Conservation (phyloP, 2,888 invertebrate species). For the Amiota mariae region DNA sequence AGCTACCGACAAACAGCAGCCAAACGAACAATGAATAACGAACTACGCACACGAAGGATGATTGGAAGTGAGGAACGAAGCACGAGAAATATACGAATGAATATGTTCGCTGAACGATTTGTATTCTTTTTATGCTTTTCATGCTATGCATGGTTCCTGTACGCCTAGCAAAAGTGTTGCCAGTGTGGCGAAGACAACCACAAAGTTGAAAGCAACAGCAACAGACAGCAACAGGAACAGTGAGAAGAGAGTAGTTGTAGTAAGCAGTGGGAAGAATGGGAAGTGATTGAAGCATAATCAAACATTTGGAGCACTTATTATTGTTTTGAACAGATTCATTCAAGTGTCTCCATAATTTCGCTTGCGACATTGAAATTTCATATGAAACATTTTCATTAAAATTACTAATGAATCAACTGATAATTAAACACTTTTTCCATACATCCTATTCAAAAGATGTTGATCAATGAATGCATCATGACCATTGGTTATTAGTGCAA, state of each 20-base stretch:
- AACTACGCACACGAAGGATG: neutral
- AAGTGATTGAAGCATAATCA: too few species aligned
- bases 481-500: too few species aligned
- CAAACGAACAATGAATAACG: conserved; percentile 5
- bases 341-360: too few species aligned
- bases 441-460: too few species aligned
- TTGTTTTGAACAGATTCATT: too few species aligned
- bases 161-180: conserved; percentile 57
- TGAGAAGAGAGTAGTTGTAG: neutral
- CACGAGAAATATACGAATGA: neutral
- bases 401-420: too few species aligned
- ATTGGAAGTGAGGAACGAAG: neutral
- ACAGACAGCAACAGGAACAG: conserved; percentile 48
- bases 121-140: conserved; percentile 36
- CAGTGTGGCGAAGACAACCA: conserved; percentile 44
- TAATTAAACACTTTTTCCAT: too few species aligned
- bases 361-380: too few species aligned
- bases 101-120: neutral
- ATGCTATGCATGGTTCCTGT: conserved; percentile 46
- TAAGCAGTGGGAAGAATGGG: too few species aligned
- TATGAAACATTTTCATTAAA: too few species aligned
- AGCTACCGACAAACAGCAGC: conserved; percentile 9
- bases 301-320: too few species aligned
- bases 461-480: too few species aligned
- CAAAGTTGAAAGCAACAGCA: conserved; percentile 22